A percentile compares a stretch with the other conserved stretches of the same genome.
Conservation (phyloP, 2,888 invertebrate species). For the Melinaea menophilus region DNA sequence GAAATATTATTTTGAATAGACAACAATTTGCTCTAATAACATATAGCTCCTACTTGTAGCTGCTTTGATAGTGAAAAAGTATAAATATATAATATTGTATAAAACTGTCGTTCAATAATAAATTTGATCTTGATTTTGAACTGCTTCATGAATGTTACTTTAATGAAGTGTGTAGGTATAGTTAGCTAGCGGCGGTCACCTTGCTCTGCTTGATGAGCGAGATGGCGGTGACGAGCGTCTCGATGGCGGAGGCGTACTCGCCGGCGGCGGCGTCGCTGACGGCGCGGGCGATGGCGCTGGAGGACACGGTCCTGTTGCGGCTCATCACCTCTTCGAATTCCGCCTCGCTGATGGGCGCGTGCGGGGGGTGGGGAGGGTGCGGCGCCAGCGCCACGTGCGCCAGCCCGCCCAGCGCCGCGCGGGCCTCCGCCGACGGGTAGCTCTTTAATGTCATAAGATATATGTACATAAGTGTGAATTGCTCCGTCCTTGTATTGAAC, state of each 20-base stretch:
- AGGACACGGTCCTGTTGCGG: slow-evolving; percentile 97
- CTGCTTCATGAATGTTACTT: too few species aligned
- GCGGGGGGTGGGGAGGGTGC: slow-evolving; percentile 43
- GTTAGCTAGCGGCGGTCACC: slow-evolving; percentile 48
- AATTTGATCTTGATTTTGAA: too few species aligned
- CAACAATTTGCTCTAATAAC: too few species aligned
- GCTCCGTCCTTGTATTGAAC: too few species aligned
- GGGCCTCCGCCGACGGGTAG: slow-evolving; percentile 49
- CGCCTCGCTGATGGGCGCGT: slow-evolving; percentile 84
- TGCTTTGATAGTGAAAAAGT: too few species aligned
- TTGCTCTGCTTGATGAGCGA: slow-evolving; percentile 99
- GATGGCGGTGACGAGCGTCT: slow-evolving; percentile 98
- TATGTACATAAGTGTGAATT: too few species aligned
- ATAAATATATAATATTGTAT: too few species aligned
- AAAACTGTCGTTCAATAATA: too few species aligned
- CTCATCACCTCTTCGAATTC: slow-evolving; percentile 99
- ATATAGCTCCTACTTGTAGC: too few species aligned
- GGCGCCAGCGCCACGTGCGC: slow-evolving; percentile 39
- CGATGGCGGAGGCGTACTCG: slow-evolving; percentile 98
- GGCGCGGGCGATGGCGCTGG: slow-evolving; percentile 97
- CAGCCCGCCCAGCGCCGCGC: slow-evolving; percentile 41
- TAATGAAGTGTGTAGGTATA: too few species aligned
- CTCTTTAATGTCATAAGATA: slow-evolving; percentile 34
- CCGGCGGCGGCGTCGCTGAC: slow-evolving; percentile 98
- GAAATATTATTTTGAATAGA: too few species aligned